Evolutionary conservation across 2,113 vertebrate genomes (phyloP).

Genomic region (Phyllostomus hastatus): DNA sequence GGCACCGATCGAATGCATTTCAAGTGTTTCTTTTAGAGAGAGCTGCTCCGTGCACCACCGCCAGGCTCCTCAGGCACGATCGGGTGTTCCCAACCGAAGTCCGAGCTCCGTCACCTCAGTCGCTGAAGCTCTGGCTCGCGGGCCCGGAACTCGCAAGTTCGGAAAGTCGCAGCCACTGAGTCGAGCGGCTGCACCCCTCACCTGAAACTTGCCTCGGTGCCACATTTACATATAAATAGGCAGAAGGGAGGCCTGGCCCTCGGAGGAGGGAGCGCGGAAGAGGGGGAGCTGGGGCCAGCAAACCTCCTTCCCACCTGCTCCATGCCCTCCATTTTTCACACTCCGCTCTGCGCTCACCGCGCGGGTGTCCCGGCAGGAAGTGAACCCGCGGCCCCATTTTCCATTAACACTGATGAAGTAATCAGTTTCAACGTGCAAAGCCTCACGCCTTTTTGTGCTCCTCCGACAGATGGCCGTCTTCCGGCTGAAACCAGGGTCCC

Average conservation of each 20-base stretch:
- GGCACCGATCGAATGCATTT: accelerated
- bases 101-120: neutral
- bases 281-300: neutral
- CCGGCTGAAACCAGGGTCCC: conserved; percentile 44
- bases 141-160: conserved; percentile 15
- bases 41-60: accelerated
- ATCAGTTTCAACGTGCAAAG: conserved; percentile 75
- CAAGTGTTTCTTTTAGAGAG: neutral
- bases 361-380: conserved; percentile 55
- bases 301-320: conserved; percentile 25
- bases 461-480: conserved; percentile 71
- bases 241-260: conserved; percentile 27
- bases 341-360: conserved; percentile 33
- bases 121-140: neutral
- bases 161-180: neutral
- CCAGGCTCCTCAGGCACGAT: accelerated
- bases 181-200: neutral
- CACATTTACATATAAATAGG: conserved; percentile 86
- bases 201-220: conserved; percentile 50
- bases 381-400: conserved; percentile 73
- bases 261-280: neutral
- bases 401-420: conserved; percentile 85
- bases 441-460: conserved; percentile 69
- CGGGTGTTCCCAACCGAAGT: accelerated
- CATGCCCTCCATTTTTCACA: conserved; percentile 70